A percentile compares a stretch with the other conserved stretches of the same genome.
Conservation (phyloP, 2,797 vertebrate genomes). For the Dallia pectoralis region DNA sequence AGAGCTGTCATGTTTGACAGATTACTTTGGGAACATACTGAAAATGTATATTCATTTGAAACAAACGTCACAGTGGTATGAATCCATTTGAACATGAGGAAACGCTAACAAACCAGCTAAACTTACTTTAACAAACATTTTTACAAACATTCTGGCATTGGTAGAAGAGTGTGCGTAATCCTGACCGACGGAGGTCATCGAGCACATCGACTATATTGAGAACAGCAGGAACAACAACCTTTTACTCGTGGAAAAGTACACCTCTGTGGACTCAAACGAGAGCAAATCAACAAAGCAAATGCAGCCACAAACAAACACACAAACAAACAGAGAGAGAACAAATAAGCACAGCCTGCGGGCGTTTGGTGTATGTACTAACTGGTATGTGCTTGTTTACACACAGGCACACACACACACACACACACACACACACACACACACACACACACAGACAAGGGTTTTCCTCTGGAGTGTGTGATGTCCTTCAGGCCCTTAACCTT, state of each 20-base stretch:
- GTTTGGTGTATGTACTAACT: not conserved
- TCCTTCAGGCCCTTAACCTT: constrained; percentile 55
- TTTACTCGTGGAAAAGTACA: constrained; percentile 32
- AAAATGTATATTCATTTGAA: constrained; percentile 47
- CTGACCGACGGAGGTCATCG: constrained; percentile 44
- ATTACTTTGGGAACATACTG: constrained; percentile 55
- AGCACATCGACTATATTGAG: constrained; percentile 32
- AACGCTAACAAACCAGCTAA: constrained; percentile 54
- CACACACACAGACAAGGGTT: constrained; percentile 40
- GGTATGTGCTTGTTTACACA: constrained; percentile 18
- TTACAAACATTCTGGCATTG: constrained; percentile 40
- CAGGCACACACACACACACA: constrained; percentile 41
- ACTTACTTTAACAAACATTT: constrained; percentile 44
- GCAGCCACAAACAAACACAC: constrained; percentile 6
- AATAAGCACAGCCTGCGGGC: constrained; percentile 19
- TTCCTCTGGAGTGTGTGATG: constrained; percentile 44
- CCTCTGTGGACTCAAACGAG: constrained; percentile 30
- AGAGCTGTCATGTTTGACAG: constrained; percentile 57
- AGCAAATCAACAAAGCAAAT: constrained; percentile 28
- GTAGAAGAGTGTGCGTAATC: constrained; percentile 58
- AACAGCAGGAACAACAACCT: constrained; percentile 46
- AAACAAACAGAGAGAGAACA: not conserved
- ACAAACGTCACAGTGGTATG: constrained; percentile 28
- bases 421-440: not conserved
- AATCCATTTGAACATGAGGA: constrained; percentile 9